These are phyloP conservation scores for Bombyx huttoni DNA, from an alignment of 2,888 invertebrate genomes.

Conservation along the genomic window DNA sequence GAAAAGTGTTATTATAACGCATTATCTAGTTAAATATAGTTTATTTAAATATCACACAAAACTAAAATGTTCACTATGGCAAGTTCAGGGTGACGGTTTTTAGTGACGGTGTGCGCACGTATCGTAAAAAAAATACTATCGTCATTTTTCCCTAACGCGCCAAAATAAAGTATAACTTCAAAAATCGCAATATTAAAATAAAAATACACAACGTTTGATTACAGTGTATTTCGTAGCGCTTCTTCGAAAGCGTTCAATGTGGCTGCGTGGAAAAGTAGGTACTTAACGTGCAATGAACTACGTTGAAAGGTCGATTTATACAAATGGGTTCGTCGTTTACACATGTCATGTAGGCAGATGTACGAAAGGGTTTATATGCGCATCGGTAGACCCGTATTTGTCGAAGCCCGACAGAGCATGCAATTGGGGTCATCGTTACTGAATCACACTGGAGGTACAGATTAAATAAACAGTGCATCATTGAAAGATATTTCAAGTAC, in stretches of 20 bases:
- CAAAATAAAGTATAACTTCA: neutral
- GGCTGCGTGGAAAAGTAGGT: neutral
- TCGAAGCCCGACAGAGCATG: constrained; percentile 15
- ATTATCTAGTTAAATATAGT: too few relatives aligned
- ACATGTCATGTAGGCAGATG: neutral
- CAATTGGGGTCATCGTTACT: constrained; percentile 24
- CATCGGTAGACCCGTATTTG: neutral
- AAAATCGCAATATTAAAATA: neutral
- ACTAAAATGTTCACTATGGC: too few relatives aligned
- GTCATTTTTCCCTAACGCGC: too few relatives aligned
- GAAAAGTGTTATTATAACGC: too few relatives aligned
- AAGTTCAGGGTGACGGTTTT: too few relatives aligned
- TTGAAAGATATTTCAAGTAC: too few relatives aligned
- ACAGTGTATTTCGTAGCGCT: neutral
- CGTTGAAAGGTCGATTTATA: neutral
- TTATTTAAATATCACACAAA: too few relatives aligned
- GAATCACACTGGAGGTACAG: neutral
- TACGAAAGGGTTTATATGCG: neutral
- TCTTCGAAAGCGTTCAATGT: neutral
- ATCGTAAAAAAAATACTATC: too few relatives aligned
- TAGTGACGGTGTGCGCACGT: too few relatives aligned
- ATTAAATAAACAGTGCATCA: too few relatives aligned
- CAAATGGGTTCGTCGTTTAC: neutral
- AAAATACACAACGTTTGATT: neutral
- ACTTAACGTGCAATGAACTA: neutral